Percentiles rank a stretch among this genome's conserved stretches.
Conservation (phyloP, 2,888 invertebrate genomes). For the Antheraea assamensis region DNA sequence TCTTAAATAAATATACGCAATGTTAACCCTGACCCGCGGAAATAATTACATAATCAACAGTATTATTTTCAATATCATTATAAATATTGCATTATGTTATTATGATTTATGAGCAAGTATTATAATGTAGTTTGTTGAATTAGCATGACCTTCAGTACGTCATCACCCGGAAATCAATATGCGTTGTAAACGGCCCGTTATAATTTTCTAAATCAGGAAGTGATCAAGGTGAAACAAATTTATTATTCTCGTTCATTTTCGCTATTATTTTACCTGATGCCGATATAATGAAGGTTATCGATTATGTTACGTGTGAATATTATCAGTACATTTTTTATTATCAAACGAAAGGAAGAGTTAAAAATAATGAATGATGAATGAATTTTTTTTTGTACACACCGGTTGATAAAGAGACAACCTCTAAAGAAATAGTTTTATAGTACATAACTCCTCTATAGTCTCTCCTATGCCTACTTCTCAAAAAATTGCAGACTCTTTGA, state of each 20-base stretch:
- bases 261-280: constrained; percentile 22
- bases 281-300: constrained; percentile 18
- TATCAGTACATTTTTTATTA: constrained; percentile 2
- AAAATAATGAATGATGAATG: not conserved
- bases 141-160: constrained; percentile 68
- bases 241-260: constrained; percentile 53
- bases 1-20: not conserved
- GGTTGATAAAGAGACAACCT: not conserved
- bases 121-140: constrained; percentile 49
- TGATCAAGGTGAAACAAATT: constrained; percentile 71
- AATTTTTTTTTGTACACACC: not conserved
- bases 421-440: not conserved
- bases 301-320: constrained; percentile 10
- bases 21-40: constrained; percentile 6
- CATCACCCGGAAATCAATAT: constrained; percentile 74
- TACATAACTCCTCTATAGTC: not conserved
- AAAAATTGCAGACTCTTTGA: not conserved
- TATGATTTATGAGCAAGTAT: constrained; percentile 44
- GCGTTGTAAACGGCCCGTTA: constrained; percentile 68
- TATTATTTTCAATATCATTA: constrained; percentile 9
- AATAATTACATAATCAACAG: not conserved
- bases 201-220: constrained; percentile 80
- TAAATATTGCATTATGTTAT: constrained; percentile 25
- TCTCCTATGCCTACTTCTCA: not conserved
- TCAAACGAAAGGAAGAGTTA: not conserved